A percentile compares a stretch with the other conserved stretches of the same genome.
phyloP scores from a whole-genome alignment of 53 echinoderm and acorn worm genomes.

The Mesocentrotus franciscanus region DNA sequence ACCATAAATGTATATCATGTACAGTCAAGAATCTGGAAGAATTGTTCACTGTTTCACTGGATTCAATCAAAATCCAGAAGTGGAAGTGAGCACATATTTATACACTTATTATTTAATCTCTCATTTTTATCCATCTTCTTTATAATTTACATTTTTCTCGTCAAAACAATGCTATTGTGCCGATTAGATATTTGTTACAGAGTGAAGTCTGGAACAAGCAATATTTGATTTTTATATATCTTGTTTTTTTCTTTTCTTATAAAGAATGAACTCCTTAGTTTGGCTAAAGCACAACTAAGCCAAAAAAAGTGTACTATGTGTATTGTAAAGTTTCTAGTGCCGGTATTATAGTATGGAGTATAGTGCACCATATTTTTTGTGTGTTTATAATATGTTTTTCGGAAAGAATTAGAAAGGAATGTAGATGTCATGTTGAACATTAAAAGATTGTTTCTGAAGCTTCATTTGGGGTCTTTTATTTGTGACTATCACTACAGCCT shows the following conservation, averaged over 20 bases:
- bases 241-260: not conserved
- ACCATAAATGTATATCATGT: not conserved
- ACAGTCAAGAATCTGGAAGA: not conserved
- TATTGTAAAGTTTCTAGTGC: not conserved
- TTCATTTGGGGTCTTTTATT: not conserved
- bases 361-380: not conserved
- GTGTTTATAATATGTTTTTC: not conserved
- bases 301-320: constrained; percentile 4
- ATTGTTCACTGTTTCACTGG: not conserved
- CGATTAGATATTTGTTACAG: constrained; percentile 26
- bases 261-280: not conserved
- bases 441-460: not conserved
- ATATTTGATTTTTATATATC: constrained; percentile 39
- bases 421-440: not conserved
- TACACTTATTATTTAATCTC: constrained; percentile 28
- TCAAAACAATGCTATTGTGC: not conserved
- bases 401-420: not conserved
- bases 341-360: not conserved
- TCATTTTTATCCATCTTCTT: not conserved
- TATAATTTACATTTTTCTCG: not conserved
- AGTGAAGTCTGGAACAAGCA: constrained; percentile 15
- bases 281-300: not conserved
- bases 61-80: not conserved
- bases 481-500: not conserved
- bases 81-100: not conserved